Percentiles rank a stretch among this genome's conserved stretches.
These are phyloP conservation scores for Leucophora obtusa DNA, from an alignment of 2,888 invertebrate species.

Conservation along the genomic window DNA sequence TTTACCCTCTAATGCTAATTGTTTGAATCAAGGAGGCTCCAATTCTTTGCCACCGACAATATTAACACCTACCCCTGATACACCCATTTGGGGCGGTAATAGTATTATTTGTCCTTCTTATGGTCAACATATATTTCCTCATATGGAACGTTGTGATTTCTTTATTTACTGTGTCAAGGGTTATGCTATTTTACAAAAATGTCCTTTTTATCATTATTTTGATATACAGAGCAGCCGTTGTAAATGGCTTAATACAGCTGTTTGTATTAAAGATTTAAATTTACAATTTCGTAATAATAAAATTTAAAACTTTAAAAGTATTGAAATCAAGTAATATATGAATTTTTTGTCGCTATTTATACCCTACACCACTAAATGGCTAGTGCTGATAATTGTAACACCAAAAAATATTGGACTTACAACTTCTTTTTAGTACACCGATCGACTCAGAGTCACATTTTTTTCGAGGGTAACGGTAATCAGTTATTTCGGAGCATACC, in stretches of 20 bases:
- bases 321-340: background rate
- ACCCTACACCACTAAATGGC: too few species aligned
- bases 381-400: too few species aligned
- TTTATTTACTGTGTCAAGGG: conserved; percentile 77
- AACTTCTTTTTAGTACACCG: too few species aligned
- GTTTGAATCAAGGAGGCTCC: conserved; percentile 40
- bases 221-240: conserved; percentile 74
- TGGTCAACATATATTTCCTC: conserved; percentile 74
- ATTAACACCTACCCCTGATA: background rate
- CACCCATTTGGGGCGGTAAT: background rate
- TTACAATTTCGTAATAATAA: conserved; percentile 60
- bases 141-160: conserved; percentile 75
- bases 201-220: conserved; percentile 75
- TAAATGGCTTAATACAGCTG: conserved; percentile 71
- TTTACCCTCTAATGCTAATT: conserved; percentile 72
- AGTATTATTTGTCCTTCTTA: conserved; percentile 69
- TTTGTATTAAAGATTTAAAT: conserved; percentile 72
- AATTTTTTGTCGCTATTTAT: background rate
- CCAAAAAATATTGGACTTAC: too few species aligned
- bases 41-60: background rate
- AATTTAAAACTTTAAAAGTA: conserved; percentile 2
- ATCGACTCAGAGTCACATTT: too few species aligned
- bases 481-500: too few species aligned
- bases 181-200: conserved; percentile 74
- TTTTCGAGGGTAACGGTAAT: too few species aligned